A percentile compares a stretch with the other conserved stretches of the same genome.
phyloP scores from a whole-genome alignment of 1,140 invertebrate genomes.

The Magallana angulata region DNA sequence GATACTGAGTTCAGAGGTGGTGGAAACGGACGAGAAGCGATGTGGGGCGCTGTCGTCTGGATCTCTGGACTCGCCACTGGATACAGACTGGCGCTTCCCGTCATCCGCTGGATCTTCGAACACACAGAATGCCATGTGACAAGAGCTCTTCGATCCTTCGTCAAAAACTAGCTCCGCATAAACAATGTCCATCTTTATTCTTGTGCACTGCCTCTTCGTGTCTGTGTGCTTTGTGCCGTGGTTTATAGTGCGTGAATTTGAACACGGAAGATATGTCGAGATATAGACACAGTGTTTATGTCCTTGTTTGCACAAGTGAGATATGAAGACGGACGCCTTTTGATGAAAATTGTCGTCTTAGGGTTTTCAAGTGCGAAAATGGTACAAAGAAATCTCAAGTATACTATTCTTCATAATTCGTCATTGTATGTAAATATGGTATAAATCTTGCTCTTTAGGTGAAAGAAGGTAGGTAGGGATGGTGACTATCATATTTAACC shows the following conservation, averaged over 20 bases:
- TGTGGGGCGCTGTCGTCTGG: not conserved
- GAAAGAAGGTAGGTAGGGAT: too few species aligned
- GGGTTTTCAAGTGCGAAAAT: too few species aligned
- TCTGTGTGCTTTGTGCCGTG: not conserved
- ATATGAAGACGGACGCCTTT: not conserved
- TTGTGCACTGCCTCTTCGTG: not conserved
- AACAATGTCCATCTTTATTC: constrained; percentile 1
- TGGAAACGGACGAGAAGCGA: not conserved
- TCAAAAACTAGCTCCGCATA: constrained; percentile 24
- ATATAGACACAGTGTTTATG: not conserved
- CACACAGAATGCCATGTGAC: not conserved
- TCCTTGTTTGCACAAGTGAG: constrained; percentile 23
- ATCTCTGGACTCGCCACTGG: not conserved
- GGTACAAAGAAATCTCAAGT: too few species aligned
- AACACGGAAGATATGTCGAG: not conserved
- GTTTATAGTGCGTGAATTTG: not conserved
- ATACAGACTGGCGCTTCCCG: not conserved
- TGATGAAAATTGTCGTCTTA: too few species aligned
- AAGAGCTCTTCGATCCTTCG: constrained; percentile 14
- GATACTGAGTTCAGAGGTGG: not conserved
- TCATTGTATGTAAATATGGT: too few species aligned
- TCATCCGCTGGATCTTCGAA: not conserved
- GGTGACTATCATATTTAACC: too few species aligned
- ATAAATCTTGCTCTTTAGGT: too few species aligned
- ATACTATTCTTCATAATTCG: too few species aligned